These are phyloP conservation scores for Loris lydekkerianus DNA, from an alignment of 2,797 vertebrate genomes.

Conservation along the genomic window DNA sequence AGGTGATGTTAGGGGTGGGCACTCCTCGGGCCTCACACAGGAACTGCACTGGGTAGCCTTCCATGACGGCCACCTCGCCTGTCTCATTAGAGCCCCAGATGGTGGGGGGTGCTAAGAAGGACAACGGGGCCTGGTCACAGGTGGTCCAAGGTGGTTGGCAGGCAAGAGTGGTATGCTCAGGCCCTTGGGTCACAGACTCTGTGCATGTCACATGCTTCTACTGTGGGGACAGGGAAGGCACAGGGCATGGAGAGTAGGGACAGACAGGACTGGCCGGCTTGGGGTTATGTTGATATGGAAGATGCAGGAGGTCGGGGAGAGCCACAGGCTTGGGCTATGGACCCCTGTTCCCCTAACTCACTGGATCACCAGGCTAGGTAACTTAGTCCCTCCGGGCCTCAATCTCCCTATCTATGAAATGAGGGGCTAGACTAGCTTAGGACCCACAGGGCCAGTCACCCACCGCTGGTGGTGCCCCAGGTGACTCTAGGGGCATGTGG, in stretches of 20 bases:
- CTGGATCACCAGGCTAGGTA: not conserved
- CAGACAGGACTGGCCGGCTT: not conserved
- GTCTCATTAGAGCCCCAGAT: slow-evolving; percentile 90
- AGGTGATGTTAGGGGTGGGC: slow-evolving; percentile 91
- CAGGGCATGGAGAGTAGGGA: not conserved
- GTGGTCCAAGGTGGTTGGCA: not conserved
- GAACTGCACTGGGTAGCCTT: slow-evolving; percentile 90
- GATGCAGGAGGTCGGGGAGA: accelerated
- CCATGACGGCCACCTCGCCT: slow-evolving; percentile 90
- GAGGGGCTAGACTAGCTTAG: not conserved
- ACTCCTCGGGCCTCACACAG: slow-evolving; percentile 91
- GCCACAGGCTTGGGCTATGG: not conserved
- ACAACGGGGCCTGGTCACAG: not conserved
- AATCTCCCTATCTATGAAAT: slow-evolving; percentile 53
- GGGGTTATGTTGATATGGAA: not conserved
- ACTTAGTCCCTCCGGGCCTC: slow-evolving; percentile 6
- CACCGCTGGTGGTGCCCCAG: not conserved
- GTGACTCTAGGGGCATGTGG: accelerated
- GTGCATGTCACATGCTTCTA: not conserved
- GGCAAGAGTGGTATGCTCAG: no score
- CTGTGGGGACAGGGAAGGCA: accelerated
- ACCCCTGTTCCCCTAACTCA: not conserved
- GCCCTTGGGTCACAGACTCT: not conserved
- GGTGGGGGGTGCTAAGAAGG: slow-evolving; percentile 89
- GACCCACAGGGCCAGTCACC: not conserved